These are phyloP conservation scores for Heliopora coerulea DNA, from an alignment of 92 coral and sea anemone genomes.

Conservation along the genomic window DNA sequence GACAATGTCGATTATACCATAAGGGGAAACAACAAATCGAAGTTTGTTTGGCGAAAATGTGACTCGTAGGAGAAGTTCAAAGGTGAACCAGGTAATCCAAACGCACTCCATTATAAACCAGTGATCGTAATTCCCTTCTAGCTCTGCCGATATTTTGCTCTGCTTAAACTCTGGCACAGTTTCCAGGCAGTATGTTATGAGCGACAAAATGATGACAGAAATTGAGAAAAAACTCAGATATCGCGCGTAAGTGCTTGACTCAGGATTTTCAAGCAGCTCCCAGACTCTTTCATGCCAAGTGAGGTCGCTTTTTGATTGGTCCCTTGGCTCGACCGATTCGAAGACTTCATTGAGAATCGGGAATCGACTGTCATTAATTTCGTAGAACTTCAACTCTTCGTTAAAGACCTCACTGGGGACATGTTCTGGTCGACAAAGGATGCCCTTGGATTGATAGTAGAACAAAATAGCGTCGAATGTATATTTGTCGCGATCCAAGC, in stretches of 20 bases:
- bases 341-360: neutral
- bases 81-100: constrained; percentile 69
- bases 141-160: neutral
- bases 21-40: constrained; percentile 60
- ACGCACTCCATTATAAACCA: constrained; percentile 85
- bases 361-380: constrained; percentile 45
- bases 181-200: constrained; percentile 74
- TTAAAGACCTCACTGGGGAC: constrained; percentile 68
- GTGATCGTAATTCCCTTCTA: constrained; percentile 39
- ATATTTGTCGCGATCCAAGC: constrained; percentile 66
- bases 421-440: constrained; percentile 71
- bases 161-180: constrained; percentile 38
- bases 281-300: constrained; percentile 63
- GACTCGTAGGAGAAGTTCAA: constrained; percentile 63
- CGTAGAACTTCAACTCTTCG: constrained; percentile 72
- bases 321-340: constrained; percentile 2
- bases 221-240: constrained; percentile 66
- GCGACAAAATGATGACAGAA: constrained; percentile 62
- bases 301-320: constrained; percentile 51
- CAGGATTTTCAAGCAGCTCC: constrained; percentile 74
- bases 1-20: constrained; percentile 74
- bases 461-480: constrained; percentile 87
- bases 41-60: constrained; percentile 59
- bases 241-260: constrained; percentile 65
- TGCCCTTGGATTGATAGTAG: constrained; percentile 83